A percentile compares a stretch with the other conserved stretches of the same genome.
These are phyloP conservation scores for Cataglyphis albicans DNA, from an alignment of 2,888 invertebrate genomes.

Conservation along the genomic window DNA sequence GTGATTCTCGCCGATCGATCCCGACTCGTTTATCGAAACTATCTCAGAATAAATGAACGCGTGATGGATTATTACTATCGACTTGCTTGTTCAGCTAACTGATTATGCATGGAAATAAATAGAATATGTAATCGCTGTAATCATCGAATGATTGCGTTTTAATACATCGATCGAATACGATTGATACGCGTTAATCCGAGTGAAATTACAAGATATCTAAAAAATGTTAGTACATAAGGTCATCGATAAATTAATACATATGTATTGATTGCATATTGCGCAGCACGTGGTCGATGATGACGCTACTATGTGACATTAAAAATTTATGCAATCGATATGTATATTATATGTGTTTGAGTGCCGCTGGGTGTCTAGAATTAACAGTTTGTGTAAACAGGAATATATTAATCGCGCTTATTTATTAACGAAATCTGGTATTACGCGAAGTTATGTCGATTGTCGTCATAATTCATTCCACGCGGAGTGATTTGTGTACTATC, in stretches of 20 bases:
- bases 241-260: slow-evolving; percentile 20
- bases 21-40: neutral
- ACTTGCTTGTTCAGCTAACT: neutral
- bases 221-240: slow-evolving; percentile 26
- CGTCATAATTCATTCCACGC: slow-evolving; percentile 19
- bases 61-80: neutral
- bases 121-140: neutral
- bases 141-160: neutral
- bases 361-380: slow-evolving; percentile 22
- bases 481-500: slow-evolving; percentile 29
- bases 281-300: slow-evolving; percentile 23
- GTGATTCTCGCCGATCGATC: slow-evolving; percentile 17
- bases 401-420: slow-evolving; percentile 36
- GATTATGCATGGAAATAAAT: neutral
- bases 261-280: slow-evolving; percentile 48
- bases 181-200: neutral
- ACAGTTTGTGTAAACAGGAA: slow-evolving; percentile 33
- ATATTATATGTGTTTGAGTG: neutral
- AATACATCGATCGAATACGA: neutral
- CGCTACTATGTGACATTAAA: slow-evolving; percentile 31
- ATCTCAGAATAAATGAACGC: neutral
- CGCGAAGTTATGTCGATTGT: slow-evolving; percentile 30
- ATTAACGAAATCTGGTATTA: slow-evolving; percentile 34
- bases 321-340: slow-evolving; percentile 22
- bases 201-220: slow-evolving; percentile 1